Conservation (phyloP, 1,140 invertebrate species). For the Heliconius nattereri region DNA sequence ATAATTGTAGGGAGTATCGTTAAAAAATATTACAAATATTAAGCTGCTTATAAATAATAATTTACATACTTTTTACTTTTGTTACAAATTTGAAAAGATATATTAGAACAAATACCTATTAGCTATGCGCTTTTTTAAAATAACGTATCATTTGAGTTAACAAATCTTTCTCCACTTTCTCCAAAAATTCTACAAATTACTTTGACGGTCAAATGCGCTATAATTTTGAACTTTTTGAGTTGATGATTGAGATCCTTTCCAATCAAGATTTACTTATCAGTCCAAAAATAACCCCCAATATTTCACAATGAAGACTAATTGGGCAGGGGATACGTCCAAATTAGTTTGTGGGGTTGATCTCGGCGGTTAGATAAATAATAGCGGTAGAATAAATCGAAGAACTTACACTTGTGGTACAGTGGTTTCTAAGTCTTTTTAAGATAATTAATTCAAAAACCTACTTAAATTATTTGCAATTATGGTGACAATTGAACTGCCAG, state of each 20-base stretch:
- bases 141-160: neutral
- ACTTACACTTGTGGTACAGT: too few relatives aligned
- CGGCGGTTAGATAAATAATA: slow-evolving; percentile 13
- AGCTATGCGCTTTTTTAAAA: too few relatives aligned
- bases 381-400: neutral
- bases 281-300: slow-evolving; percentile 19
- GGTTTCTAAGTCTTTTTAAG: too few relatives aligned
- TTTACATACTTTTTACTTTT: too few relatives aligned
- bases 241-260: neutral
- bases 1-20: too few relatives aligned
- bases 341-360: slow-evolving; percentile 28
- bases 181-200: neutral
- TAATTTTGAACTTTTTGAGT: neutral
- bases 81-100: too few relatives aligned
- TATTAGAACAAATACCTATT: too few relatives aligned
- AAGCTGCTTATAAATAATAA: too few relatives aligned
- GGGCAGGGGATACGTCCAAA: slow-evolving; percentile 23
- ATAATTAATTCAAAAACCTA: too few relatives aligned
- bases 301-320: slow-evolving; percentile 26
- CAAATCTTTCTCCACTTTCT: neutral
- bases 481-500: too few relatives aligned
- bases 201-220: neutral
- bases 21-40: too few relatives aligned
- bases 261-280: slow-evolving; percentile 18
- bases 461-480: too few relatives aligned